phyloP scores from a whole-genome alignment of 2,797 vertebrate genomes.

The Sebastes umbrosus region DNA sequence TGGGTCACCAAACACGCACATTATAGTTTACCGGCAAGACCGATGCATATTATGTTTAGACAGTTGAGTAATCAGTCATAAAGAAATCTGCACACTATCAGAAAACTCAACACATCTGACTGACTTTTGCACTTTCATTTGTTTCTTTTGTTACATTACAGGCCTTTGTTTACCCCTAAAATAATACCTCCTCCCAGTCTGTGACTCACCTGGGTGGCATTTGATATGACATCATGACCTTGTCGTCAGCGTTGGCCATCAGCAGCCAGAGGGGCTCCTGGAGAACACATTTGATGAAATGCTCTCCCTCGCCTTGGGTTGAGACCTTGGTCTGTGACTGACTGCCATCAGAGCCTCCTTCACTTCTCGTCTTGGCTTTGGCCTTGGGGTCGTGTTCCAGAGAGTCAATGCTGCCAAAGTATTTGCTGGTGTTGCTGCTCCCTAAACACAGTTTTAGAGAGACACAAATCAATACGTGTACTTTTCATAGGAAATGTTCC shows the following conservation, averaged over 20 bases:
- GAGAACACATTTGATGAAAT: conserved; percentile 84
- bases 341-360: conserved; percentile 40
- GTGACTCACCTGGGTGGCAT: conserved; percentile 87
- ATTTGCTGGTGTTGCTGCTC: conserved; percentile 93
- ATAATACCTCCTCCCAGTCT: neutral
- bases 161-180: neutral
- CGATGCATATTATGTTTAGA: no score
- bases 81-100: neutral
- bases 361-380: conserved; percentile 50
- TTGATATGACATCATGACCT: conserved; percentile 95
- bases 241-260: conserved; percentile 87
- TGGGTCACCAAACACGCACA: neutral
- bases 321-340: conserved; percentile 53
- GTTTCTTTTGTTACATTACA: neutral
- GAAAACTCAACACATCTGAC: neutral
- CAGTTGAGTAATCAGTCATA: neutral
- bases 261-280: conserved; percentile 93
- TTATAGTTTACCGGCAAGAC: neutral
- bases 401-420: conserved; percentile 92
- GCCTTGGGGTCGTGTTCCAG: conserved; percentile 86
- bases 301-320: conserved; percentile 70
- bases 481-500: neutral
- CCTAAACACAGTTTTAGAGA: conserved; percentile 69
- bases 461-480: neutral
- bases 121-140: no score